Evolutionary conservation across 2,113 vertebrate species (phyloP), one percentile per base, ranked within the genome.

Genomic region (Epinephelus cyanopodus): DNA sequence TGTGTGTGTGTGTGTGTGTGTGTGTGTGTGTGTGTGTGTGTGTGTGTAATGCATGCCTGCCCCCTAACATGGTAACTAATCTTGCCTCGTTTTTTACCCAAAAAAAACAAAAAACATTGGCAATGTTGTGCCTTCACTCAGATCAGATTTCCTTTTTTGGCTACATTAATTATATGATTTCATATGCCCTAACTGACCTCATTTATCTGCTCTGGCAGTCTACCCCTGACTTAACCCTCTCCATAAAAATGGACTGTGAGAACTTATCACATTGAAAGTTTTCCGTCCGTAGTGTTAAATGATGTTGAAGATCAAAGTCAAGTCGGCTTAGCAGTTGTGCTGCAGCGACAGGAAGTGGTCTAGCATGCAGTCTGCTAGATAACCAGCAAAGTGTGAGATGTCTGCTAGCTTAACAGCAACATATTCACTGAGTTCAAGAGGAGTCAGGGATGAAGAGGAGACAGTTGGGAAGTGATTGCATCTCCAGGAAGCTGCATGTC

Each of bases 401-500:
- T 74, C 61, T 70, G 77, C 56, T 42, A n/a, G 25, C 18, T 68
- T 18, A 66, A 25, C 60, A 56, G 52, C 53, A 62, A 53, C 66
- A 21, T 61, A 56, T 53, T 45, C 13, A 25, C 54, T 54, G 6
- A 64, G 57, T 65, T 74, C 33, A 47, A 53, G 69, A 69, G 66
- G 69, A 70, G 18, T 50, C 47, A 1, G 47, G 64, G 77, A 79
- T 71, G 53, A 57, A 4, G 37, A 62, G 27, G 67, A 86, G 58
- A 33, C 52, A 11, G 65, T 57, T 61, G 48, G 29, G 78, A 84
- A 37, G 37, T 23, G 86, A 92, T 86, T 83, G 82, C 82, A 86
- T 93, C 85, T 67, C 67, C 84, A 91, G 90, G 90, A 94, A 93
- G 81, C 64, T 3, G 63, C 52, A 27, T 50, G 77, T 74, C 74